Percentiles rank a stretch among this genome's conserved stretches.
Conservation (phyloP, 2,888 invertebrate species). For the Eupithecia exiguata region DNA sequence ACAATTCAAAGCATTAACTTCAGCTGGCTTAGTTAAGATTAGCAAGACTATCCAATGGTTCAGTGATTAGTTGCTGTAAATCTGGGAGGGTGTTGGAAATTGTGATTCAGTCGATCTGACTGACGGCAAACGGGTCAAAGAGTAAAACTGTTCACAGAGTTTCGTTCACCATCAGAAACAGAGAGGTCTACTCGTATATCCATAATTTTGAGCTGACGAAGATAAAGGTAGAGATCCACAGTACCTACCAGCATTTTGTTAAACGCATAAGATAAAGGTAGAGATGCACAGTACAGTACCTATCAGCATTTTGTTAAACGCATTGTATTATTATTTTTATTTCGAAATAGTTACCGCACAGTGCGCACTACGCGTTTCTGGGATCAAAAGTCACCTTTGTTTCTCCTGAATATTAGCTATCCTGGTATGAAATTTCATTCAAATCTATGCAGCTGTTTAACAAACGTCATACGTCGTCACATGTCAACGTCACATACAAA, state of each 20-base stretch:
- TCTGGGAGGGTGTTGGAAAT: conserved; percentile 50
- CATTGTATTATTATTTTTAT: background rate
- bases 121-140: conserved; percentile 41
- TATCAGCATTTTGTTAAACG: background rate
- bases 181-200: background rate
- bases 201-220: background rate
- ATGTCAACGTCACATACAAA: too few species aligned
- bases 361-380: too few species aligned
- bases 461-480: too few species aligned
- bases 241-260: too few species aligned
- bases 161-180: background rate
- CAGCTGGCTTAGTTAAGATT: conserved; percentile 22
- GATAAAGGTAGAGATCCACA: background rate
- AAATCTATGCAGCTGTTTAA: background rate
- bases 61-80: conserved; percentile 52
- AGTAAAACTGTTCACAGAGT: conserved; percentile 14
- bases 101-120: conserved; percentile 53
- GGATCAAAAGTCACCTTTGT: too few species aligned
- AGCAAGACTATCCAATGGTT: conserved; percentile 37
- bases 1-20: conserved; percentile 19
- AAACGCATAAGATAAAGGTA: too few species aligned
- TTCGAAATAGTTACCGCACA: too few species aligned
- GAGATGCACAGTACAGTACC: background rate
- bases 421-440: background rate
- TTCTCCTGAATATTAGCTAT: too few species aligned